Evolutionary conservation across 2,888 invertebrate species (phyloP).

Genomic region (Teleogryllus oceanicus): DNA sequence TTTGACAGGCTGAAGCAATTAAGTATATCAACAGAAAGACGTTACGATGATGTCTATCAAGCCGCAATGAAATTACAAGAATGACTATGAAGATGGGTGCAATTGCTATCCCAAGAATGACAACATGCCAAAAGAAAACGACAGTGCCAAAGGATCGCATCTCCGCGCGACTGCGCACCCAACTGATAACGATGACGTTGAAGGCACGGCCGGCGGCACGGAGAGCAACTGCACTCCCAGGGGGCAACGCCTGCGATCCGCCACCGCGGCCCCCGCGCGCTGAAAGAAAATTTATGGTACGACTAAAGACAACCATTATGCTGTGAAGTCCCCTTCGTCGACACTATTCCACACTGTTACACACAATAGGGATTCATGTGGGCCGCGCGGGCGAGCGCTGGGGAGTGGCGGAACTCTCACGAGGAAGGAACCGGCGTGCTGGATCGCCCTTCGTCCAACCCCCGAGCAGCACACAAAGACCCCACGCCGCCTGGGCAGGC

Average conservation of each 20-base stretch:
- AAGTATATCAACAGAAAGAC: too few species aligned
- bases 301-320: conserved; percentile 2
- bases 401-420: background rate
- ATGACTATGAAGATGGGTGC: too few species aligned
- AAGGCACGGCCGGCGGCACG: background rate
- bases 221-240: background rate
- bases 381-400: background rate
- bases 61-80: too few species aligned
- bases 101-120: too few species aligned
- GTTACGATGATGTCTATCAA: too few species aligned
- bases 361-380: conserved; percentile 1
- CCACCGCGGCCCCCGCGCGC: background rate
- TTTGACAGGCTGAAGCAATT: too few species aligned
- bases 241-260: background rate
- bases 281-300: conserved; percentile 10
- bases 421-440: background rate
- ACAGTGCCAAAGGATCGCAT: too few species aligned
- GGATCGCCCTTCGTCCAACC: too few species aligned
- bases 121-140: too few species aligned
- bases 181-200: background rate
- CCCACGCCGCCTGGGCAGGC: too few species aligned
- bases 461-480: too few species aligned
- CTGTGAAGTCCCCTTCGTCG: background rate
- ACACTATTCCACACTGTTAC: conserved; percentile 6
- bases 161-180: too few species aligned